phyloP scores from a whole-genome alignment of 2,888 invertebrate genomes.

The Folsomia manolachei region DNA sequence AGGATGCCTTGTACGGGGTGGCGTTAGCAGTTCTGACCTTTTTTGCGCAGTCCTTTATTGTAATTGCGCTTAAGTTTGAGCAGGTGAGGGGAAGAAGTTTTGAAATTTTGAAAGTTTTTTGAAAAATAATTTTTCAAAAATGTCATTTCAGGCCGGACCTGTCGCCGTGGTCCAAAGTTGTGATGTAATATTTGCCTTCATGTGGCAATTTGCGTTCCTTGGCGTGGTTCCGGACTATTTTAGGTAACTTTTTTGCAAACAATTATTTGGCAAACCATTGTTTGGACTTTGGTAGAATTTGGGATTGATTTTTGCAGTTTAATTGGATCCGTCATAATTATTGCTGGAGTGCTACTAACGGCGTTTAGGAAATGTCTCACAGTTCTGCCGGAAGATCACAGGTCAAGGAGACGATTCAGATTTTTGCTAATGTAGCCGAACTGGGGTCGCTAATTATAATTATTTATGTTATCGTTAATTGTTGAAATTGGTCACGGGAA shows the following conservation, averaged over 20 bases:
- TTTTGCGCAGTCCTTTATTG: constrained; percentile 18
- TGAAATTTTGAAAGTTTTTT: no score
- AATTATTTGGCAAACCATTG: background rate
- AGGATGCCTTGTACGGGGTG: constrained; percentile 5
- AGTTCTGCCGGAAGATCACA: constrained; percentile 14
- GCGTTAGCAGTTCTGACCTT: constrained; percentile 17
- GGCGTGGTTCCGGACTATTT: constrained; percentile 19
- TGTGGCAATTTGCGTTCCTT: constrained; percentile 24
- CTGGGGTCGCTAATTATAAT: no score
- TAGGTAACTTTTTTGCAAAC: no score
- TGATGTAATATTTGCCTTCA: constrained; percentile 26
- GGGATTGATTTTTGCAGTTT: background rate
- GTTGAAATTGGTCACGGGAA: background rate
- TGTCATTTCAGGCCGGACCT: no score
- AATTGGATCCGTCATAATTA: constrained; percentile 22
- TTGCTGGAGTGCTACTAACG: constrained; percentile 24
- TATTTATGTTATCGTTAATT: no score
- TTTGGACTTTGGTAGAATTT: background rate
- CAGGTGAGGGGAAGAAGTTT: no score
- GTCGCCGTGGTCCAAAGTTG: constrained; percentile 23
- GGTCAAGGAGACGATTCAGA: constrained; percentile 4
- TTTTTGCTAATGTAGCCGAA: constrained; percentile 12
- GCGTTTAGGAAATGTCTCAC: constrained; percentile 24
- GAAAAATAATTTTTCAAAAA: no score
- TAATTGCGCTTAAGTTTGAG: constrained; percentile 23